Conservation (phyloP, 1,140 invertebrate genomes). For the Pristionchus pacificus region DNA sequence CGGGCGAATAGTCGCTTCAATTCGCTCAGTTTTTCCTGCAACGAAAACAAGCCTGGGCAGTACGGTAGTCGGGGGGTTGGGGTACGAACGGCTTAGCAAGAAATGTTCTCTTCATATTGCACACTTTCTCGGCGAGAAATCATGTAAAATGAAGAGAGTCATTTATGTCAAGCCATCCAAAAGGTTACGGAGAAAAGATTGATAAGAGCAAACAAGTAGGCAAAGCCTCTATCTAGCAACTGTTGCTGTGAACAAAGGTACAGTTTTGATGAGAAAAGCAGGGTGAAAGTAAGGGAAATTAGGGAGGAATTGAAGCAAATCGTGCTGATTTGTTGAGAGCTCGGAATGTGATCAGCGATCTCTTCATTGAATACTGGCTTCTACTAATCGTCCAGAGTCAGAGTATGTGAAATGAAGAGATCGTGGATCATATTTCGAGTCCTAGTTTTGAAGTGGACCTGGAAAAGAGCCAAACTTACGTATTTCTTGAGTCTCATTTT, state of each 20-base stretch:
- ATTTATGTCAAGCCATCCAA: neutral
- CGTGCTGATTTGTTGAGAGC: too few relatives aligned
- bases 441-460: neutral
- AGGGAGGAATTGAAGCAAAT: too few relatives aligned
- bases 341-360: neutral
- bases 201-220: too few relatives aligned
- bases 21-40: slow-evolving; percentile 42
- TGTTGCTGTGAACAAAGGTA: too few relatives aligned
- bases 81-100: neutral
- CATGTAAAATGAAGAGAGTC: neutral
- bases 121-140: neutral
- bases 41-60: neutral
- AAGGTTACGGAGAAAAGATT: neutral
- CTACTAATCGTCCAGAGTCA: too few relatives aligned
- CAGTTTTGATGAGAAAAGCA: too few relatives aligned
- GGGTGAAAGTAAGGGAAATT: too few relatives aligned
- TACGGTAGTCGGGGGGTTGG: neutral
- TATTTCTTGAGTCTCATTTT: slow-evolving; percentile 49
- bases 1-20: slow-evolving; percentile 41
- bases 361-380: neutral
- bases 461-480: slow-evolving; percentile 26
- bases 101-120: too few relatives aligned
- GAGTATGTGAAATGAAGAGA: neutral
- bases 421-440: neutral
- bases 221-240: too few relatives aligned